Conservation (phyloP, 2,113 vertebrate species). For the Phaethon lepturus region DNA sequence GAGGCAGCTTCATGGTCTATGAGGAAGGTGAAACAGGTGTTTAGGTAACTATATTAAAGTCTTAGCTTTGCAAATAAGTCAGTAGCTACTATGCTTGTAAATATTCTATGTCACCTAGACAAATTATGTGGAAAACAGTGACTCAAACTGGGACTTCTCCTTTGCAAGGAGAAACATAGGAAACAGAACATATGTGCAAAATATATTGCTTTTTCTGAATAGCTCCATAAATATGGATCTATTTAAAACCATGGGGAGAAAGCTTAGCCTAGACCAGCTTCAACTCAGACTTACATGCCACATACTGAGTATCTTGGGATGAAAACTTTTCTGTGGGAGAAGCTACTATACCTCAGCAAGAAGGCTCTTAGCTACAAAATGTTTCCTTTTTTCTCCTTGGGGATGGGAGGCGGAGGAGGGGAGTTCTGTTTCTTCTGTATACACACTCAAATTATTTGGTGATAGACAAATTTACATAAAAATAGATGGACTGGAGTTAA, state of each 20-base stretch:
- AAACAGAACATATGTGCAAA: conserved; percentile 16
- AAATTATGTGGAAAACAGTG: conserved; percentile 16
- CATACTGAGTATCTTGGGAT: not conserved
- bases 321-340: not conserved
- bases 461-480: not conserved
- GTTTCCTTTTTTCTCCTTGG: not conserved
- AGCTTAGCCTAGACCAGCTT: not conserved
- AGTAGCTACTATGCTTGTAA: not conserved
- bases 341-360: not conserved
- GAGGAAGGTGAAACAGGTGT: not conserved
- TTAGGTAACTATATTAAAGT: not conserved
- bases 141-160: conserved; percentile 18
- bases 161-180: not conserved
- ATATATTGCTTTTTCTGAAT: conserved; percentile 2
- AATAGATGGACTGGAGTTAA: not conserved
- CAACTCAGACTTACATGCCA: not conserved
- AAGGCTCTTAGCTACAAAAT: not conserved
- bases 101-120: not conserved
- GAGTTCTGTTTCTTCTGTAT: not conserved
- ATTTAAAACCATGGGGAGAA: conserved; percentile 5
- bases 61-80: not conserved
- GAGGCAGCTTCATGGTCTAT: not conserved
- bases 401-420: fast-evolving
- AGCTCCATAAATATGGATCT: conserved; percentile 34
- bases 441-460: not conserved